phyloP scores from a whole-genome alignment of 2,113 vertebrate species.

The cattle (Bos taurus) region DNA sequence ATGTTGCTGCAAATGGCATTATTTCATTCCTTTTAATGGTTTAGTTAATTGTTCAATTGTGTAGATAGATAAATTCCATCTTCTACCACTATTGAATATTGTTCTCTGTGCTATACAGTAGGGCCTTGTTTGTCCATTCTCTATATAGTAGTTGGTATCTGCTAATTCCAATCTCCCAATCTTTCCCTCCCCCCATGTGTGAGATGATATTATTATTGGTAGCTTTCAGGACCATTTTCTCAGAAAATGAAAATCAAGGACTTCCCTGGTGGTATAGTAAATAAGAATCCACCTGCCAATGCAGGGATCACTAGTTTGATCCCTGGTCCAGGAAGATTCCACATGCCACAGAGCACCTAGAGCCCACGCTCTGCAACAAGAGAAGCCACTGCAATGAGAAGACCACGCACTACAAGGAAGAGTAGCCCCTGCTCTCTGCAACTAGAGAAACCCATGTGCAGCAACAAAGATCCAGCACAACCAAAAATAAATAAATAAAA shows the following conservation, averaged over 20 bases:
- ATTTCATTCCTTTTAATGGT: not conserved
- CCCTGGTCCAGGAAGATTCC: not conserved
- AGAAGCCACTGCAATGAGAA: not conserved
- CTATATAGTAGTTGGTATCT: not conserved
- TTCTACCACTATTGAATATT: not conserved
- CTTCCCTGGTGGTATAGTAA: not conserved
- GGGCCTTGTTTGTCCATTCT: not conserved
- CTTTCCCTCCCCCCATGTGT: not conserved
- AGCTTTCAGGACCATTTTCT: not conserved
- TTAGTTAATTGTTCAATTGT: not conserved
- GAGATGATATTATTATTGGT: not conserved
- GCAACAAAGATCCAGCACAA: not conserved
- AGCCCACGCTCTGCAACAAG: fast-evolving
- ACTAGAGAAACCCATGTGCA: not conserved
- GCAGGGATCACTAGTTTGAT: not conserved
- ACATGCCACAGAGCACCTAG: not conserved
- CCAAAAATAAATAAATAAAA: not conserved
- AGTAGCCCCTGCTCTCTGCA: not conserved
- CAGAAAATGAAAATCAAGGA: conserved; percentile 5
- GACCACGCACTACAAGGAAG: not conserved
- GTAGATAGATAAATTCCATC: not conserved
- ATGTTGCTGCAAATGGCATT: not conserved
- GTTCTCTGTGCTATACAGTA: not conserved
- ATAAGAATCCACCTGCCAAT: not conserved
- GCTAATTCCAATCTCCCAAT: not conserved